Percentiles rank a stretch among this genome's conserved stretches.
phyloP scores from a whole-genome alignment of 2,113 vertebrate genomes.

The Antechinus flavipes region DNA sequence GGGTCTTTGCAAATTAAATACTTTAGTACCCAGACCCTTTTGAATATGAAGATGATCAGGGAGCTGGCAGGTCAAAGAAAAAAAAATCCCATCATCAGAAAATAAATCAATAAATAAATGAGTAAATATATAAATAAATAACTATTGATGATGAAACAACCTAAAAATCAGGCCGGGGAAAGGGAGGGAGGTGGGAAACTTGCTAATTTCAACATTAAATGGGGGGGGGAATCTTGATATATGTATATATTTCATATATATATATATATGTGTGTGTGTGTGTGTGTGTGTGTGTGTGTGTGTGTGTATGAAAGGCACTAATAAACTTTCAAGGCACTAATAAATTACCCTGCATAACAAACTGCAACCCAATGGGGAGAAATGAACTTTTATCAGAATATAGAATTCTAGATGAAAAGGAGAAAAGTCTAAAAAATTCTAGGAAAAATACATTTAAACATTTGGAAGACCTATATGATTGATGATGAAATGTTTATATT shows the following conservation, averaged over 20 bases:
- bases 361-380: background rate
- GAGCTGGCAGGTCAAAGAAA: background rate
- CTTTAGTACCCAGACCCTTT: background rate
- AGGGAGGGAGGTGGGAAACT: too few relatives aligned
- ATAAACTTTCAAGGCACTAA: background rate
- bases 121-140: background rate
- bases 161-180: background rate
- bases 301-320: too few relatives aligned
- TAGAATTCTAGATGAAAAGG: background rate
- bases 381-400: background rate
- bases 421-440: background rate
- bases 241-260: too few relatives aligned
- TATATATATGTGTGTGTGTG: too few relatives aligned
- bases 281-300: too few relatives aligned
- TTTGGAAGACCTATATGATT: background rate
- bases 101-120: background rate
- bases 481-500: background rate
- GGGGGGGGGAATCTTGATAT: too few relatives aligned
- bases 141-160: background rate
- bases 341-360: background rate
- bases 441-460: background rate
- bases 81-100: background rate
- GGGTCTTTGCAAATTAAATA: background rate
- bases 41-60: background rate
- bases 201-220: background rate